Conservation (phyloP, 2,888 invertebrate genomes). For the Thymelicus sylvestris region DNA sequence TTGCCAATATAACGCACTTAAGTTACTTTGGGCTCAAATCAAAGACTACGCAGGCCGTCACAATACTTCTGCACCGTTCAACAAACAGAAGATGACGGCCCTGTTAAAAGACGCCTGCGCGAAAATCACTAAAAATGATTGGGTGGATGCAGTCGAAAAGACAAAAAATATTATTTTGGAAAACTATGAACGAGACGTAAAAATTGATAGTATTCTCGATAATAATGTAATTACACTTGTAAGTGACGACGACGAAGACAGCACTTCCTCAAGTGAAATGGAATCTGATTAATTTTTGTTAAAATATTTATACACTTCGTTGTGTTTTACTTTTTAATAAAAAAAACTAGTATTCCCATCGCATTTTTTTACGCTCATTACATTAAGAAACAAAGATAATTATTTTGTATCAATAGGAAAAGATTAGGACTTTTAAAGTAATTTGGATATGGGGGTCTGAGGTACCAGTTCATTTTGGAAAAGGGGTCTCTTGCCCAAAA, state of each 20-base stretch:
- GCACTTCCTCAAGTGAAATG: not conserved
- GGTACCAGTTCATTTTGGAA: too few relatives aligned
- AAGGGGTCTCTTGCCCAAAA: too few relatives aligned
- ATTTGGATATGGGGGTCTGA: too few relatives aligned
- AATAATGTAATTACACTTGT: not conserved
- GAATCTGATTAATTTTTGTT: not conserved
- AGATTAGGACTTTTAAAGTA: too few relatives aligned
- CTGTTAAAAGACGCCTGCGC: constrained; percentile 42
- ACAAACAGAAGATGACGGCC: constrained; percentile 38
- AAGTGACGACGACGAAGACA: not conserved
- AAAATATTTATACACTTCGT: too few relatives aligned
- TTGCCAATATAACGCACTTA: constrained; percentile 38
- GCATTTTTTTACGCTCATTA: too few relatives aligned
- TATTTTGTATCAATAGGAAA: too few relatives aligned
- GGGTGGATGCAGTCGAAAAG: too few relatives aligned
- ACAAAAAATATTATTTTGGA: not conserved
- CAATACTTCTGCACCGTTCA: constrained; percentile 40
- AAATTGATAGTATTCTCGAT: not conserved
- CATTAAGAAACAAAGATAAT: too few relatives aligned
- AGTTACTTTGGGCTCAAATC: constrained; percentile 38
- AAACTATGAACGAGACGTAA: not conserved
- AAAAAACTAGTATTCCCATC: too few relatives aligned
- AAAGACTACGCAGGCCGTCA: constrained; percentile 38
- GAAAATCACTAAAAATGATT: constrained; percentile 33
- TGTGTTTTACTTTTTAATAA: too few relatives aligned